Evolutionary conservation across 2,797 vertebrate genomes (phyloP), one percentile per base, ranked within the genome.

Genomic region (Phrynocephalus forsythii): DNA sequence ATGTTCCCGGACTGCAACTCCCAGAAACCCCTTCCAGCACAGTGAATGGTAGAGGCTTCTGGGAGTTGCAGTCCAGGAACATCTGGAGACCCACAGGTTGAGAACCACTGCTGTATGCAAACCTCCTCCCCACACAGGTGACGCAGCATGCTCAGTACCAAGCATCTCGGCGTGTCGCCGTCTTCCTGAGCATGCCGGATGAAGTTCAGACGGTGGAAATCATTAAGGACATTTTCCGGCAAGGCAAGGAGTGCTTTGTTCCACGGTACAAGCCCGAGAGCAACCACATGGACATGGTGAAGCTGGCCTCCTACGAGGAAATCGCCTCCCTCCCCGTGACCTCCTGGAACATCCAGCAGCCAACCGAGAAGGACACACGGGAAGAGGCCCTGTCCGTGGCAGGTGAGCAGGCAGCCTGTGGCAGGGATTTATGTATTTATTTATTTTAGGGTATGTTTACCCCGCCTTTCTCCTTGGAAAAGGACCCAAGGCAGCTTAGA

Each of bases 231-330:
- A 95, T 98, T 69, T 98, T 99, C 38, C 96, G 89, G 67, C 90
- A 85, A 79, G 98, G 98, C 1, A 99, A 99, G 92, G 95, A 95
- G 90, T 99, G 98, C 95, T 99, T 99, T 92, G 97, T 99, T 90
- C 99, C 99, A 22, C 97, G 95, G 87, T 99, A 99, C 91, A 95
- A 94, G 77, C 91, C 93, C 81, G 87, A 91, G 89, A 97, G 97
- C 94, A 97, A 68, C 87, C 97, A 98, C 86, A 99, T 99, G 99
- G 98, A 99, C 94, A 99, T 99, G 98, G 89, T 99, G 88, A 97
- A 94, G 85, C 92, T 99, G 11, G 83, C 75, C 10, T 97, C 97
- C 26, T 84, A 96, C 48, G 96, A 98, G 87, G 98, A 99, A 91
- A 96, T 98, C 79, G 94, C 96, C 33, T 94, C 89, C 0, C 97